Evolutionary conservation across 2,888 invertebrate species (phyloP).

Genomic region (Ceraclea dissimilis): DNA sequence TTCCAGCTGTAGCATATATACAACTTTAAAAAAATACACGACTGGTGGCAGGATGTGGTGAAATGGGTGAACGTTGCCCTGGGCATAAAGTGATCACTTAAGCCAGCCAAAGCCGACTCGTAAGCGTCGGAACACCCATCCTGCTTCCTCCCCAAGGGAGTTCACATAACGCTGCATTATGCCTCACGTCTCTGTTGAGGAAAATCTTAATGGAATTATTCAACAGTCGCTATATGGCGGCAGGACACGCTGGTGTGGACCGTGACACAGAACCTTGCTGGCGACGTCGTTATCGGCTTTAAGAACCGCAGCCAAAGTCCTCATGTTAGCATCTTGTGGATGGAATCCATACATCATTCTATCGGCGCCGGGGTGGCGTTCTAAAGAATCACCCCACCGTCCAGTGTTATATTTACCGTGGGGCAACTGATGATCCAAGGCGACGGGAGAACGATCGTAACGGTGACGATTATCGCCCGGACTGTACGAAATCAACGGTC

Average conservation of each 20-base stretch:
- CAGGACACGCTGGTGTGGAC: conserved; percentile 47
- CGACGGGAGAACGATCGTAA: conserved; percentile 35
- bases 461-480: conserved; percentile 53
- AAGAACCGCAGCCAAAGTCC: conserved; percentile 67
- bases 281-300: conserved; percentile 74
- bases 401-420: conserved; percentile 40
- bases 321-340: conserved; percentile 49
- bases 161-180: too few species aligned
- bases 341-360: conserved; percentile 45
- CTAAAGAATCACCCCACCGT: conserved; percentile 49
- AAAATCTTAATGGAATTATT: too few species aligned
- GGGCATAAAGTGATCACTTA: too few species aligned
- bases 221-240: conserved; percentile 58
- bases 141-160: too few species aligned
- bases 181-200: too few species aligned
- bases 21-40: too few species aligned
- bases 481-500: conserved; percentile 73
- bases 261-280: conserved; percentile 37
- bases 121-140: too few species aligned
- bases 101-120: too few species aligned
- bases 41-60: too few species aligned
- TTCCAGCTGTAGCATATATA: too few species aligned
- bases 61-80: too few species aligned
- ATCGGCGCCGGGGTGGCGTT: conserved; percentile 39
- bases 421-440: conserved; percentile 34